phyloP scores from a whole-genome alignment of 2,797 vertebrate species.

The Danio albolineatus region DNA sequence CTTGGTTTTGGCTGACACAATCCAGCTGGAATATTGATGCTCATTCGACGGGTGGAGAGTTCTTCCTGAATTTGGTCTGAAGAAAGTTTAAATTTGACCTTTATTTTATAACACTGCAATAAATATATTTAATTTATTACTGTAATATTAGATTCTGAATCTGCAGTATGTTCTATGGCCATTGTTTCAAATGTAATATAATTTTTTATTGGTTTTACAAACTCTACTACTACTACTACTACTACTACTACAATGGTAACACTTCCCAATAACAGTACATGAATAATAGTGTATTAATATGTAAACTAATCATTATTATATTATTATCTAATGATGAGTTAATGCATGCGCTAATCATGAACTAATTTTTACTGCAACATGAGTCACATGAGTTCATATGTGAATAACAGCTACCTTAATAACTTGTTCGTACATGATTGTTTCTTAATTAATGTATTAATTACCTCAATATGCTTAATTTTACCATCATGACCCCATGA shows the following conservation, averaged over 20 bases:
- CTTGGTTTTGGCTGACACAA: background rate
- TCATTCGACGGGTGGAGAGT: conserved; percentile 1
- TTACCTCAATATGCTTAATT: no score
- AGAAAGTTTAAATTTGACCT: background rate
- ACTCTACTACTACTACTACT: background rate
- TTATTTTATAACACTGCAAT: background rate
- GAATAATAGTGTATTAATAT: no score
- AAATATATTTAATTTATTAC: no score
- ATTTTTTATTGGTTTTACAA: background rate
- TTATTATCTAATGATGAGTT: no score
- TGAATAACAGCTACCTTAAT: no score
- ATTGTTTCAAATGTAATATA: background rate
- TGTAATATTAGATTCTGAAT: background rate
- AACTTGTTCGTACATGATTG: no score
- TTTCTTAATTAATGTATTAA: no score
- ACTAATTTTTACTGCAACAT: no score
- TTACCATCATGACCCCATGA: no score
- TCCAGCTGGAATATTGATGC: background rate
- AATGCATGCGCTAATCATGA: no score
- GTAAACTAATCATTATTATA: no score
- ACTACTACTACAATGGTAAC: background rate
- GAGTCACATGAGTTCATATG: no score
- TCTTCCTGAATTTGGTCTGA: background rate
- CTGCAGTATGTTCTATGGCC: background rate
- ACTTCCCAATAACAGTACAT: background rate